Conservation (phyloP, 1,140 invertebrate species). For the Drosophila biarmipes region DNA sequence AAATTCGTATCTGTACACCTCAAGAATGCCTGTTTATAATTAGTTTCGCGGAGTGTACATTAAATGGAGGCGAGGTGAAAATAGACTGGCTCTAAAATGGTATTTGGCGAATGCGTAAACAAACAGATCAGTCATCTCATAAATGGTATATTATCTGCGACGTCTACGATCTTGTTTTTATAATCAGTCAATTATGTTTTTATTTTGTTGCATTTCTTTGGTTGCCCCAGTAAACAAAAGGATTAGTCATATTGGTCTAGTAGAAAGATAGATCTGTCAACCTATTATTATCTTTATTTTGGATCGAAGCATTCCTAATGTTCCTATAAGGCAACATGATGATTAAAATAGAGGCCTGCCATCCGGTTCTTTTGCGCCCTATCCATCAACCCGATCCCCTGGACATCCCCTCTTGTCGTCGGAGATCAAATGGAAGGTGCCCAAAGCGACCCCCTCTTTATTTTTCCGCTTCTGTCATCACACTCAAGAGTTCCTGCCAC, state of each 20-base stretch:
- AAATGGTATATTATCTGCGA: background rate
- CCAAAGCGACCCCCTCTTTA: conserved; percentile 21
- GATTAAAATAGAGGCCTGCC: conserved; percentile 11
- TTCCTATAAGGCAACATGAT: conserved; percentile 17
- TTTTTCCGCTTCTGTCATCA: conserved; percentile 42
- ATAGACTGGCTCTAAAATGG: conserved; percentile 60
- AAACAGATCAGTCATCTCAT: conserved; percentile 29
- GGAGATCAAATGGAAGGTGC: conserved; percentile 45
- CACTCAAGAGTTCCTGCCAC: conserved; percentile 16
- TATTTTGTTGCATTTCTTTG: background rate
- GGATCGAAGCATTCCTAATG: background rate
- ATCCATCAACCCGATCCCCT: conserved; percentile 7
- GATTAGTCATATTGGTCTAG: background rate
- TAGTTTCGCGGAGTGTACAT: conserved; percentile 56
- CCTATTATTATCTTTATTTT: conserved; percentile 3
- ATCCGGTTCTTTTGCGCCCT: conserved; percentile 1
- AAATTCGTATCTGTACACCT: conserved; percentile 36
- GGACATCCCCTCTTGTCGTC: conserved; percentile 21
- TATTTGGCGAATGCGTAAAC: conserved; percentile 43
- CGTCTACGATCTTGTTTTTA: background rate
- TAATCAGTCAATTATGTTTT: background rate
- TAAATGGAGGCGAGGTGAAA: conserved; percentile 53
- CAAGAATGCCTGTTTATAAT: conserved; percentile 63
- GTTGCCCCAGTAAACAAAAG: background rate
- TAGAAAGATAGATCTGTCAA: conserved; percentile 1